Base-by-base conservation (phyloP, 2,797 vertebrate species). In the Aldrovandia affinis region DNA sequence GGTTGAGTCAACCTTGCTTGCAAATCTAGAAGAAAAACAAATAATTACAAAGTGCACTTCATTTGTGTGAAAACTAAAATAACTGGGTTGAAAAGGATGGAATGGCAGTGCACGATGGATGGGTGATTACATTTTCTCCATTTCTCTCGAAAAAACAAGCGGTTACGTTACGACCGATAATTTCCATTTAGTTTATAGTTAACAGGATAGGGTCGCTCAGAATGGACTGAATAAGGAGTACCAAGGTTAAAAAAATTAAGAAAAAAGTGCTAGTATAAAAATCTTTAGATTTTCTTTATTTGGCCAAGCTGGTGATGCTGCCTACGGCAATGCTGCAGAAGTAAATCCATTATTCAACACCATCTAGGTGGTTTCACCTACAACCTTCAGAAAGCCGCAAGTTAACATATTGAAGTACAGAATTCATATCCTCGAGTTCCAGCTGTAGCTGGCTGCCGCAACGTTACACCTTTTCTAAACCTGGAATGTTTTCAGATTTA, bases 1-100 rank as follows among this genome's bases (percentile, higher is more conserved):
- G 96, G 96, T 89, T 96, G 96, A 78, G 95, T 95, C 86, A 96
- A 94, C 89, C 96, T 94, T 0, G 95, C 95, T 89, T 96, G 96
- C 89, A 96, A 91, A 94, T 96, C 96, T 96, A 89, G 83, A 3
- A 83, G 88, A 91, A 90, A 90, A 88, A 89, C 86, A 80, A 59
- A 39, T 70, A 55, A 52, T 78, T 39, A 80, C 20, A 50, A 61
- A 25, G 65, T 25, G 9, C 50, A 85, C n/a, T 59, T 85, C 39
- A 42, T n/a, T 20, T 61, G 30, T 80, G 10, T 54, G 47, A 55
- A 22, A 54, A 1, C 42, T 15, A 80, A 18, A 55, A 52, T 28
- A 80, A 28, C 50, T 52, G 42, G 44, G 50, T 7, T 84, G 63
- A 30, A 44, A n/a, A 50, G 47, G n/a, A 84, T 81, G 47, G 50